Conservation (phyloP, 2,888 invertebrate genomes). For the Lithosia quadra region DNA sequence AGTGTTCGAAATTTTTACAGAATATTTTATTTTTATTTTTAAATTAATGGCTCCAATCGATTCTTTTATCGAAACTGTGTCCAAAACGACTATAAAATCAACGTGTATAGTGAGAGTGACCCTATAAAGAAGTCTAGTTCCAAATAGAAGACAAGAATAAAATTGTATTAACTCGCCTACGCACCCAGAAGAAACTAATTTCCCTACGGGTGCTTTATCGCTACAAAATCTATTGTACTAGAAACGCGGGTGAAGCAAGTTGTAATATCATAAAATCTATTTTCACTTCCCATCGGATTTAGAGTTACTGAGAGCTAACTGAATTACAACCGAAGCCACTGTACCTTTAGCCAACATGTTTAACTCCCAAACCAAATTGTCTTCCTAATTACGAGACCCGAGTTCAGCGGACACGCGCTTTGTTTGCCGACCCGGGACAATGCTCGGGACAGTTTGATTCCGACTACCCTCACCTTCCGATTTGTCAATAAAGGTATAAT, state of each 20-base stretch:
- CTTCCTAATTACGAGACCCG: constrained; percentile 53
- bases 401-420: constrained; percentile 41
- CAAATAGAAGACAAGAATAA: background rate
- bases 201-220: constrained; percentile 4
- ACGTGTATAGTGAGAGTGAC: no score
- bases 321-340: constrained; percentile 25
- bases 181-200: background rate
- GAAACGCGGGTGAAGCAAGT: background rate
- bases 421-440: constrained; percentile 45
- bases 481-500: constrained; percentile 35
- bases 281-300: background rate
- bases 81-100: no score
- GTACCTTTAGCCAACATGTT: constrained; percentile 28
- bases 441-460: constrained; percentile 46
- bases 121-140: background rate
- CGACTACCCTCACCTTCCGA: constrained; percentile 39
- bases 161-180: background rate
- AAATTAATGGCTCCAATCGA: no score
- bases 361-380: constrained; percentile 44
- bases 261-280: background rate
- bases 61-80: no score
- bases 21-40: no score
- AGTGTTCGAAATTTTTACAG: no score
- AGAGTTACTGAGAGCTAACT: constrained; percentile 14
- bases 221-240: constrained; percentile 1